Base-by-base conservation (phyloP, 2,797 vertebrate species). In the Florisuga fusca region DNA sequence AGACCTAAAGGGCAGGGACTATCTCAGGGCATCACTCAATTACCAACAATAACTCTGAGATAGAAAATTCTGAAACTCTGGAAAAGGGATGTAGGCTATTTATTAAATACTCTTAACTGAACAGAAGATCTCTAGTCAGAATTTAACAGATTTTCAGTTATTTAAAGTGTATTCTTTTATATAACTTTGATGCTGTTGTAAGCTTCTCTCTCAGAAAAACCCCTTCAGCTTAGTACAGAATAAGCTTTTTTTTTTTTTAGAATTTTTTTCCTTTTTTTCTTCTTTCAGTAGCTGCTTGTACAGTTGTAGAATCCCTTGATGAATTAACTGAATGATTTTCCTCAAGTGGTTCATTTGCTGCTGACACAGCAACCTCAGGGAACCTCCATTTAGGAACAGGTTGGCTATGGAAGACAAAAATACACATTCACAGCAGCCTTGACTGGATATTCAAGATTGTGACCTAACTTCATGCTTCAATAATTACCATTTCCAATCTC, bases 281-380 rank as follows among this genome's bases (percentile, higher is more conserved):
- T 87, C 81, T 84, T 58, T 88, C 48, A 75, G 34, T 29, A 84
- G 83, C 22, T 83, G 76, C 54, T 88, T 93, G 88, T 77, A 31
- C 17, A 54, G 15, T 75, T 89, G 38, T 69, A 81, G 59, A 76
- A 53, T 89, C 34, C 27, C n/a, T 69, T 84, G 83, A 85, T 62
- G 66, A 62, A 88, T 68, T 58, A 92, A 91, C 19, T 10, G 38
- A 81, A 81, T 58, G 0, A 58, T 93, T 89, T 54, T 51, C 46
- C 84, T 85, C 57, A 73, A 80, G 75, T 20, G 61, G n/a, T 33
- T 63, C 31, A 80, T 73, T 66, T 77, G 5, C 29, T 87, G 48
- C 31, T 77, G 84, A 68, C 31, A 86, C 64, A 75, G 64, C 31
- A 45, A 69, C 25, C 87, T 87, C 59, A 45, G 54, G 43, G 25